Evolutionary conservation across 2,888 invertebrate species (phyloP), one percentile per base, ranked within the genome.

Genomic region (Mythimna impura): DNA sequence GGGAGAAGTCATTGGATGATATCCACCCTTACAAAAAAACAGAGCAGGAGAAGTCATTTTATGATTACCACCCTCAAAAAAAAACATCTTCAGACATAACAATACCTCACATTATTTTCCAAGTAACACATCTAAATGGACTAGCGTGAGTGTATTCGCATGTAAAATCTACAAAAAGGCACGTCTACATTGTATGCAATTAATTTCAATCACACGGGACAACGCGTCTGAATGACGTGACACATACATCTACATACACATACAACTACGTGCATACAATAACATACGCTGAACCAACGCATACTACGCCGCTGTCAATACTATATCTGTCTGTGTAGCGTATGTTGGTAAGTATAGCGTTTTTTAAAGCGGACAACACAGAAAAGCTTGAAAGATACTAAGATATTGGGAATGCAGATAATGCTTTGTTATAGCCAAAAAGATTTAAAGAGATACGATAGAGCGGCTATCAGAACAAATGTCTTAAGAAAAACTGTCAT

Each of bases 131-230:
- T 34, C 34, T 17, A 63, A 71, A 76, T 17, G n/a, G 40, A 52
- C 14, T 10, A 3, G 3, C 57, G 22, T 52, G 64, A 66, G 66
- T 73, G 61, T 6, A 14, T 62, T 71, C 69, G 12, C 76, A 25
- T 78, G 65, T 79, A 61, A 67, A 67, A 47, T 36, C 52, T 67
- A 57, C 55, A 76, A 81, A 74, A 82, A 60, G 9, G 7, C 30
- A 62, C 60, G 55, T 60, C 68, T 65, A 71, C 62, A 73, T 57
- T 83, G 71, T 73, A 65, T 73, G 79, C 83, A 86, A 88, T 88
- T 88, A 85, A 88, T 88, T 83, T 84, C 86, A 85, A 88, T 87
- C 87, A 88, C 80, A 86, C 77, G 79, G 80, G 66, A 66, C 74
- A 54, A 66, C 36, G 66, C 70, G 57, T 40, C 61, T 66, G 64